phyloP scores from a whole-genome alignment of 2,888 invertebrate genomes.

The Beris morrisii region DNA sequence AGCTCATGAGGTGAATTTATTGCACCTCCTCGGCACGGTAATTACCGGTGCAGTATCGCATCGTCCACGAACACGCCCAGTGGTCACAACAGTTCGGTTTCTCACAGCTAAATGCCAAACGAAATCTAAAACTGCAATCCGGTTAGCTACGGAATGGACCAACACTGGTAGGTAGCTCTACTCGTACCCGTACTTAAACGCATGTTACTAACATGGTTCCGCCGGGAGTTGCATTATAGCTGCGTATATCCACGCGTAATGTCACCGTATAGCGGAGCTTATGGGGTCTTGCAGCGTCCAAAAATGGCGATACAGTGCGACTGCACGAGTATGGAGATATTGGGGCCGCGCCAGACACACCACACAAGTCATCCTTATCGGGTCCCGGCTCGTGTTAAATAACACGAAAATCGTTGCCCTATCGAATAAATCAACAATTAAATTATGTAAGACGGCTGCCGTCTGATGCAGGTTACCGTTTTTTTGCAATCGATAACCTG shows the following conservation, averaged over 20 bases:
- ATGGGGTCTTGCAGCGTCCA: no score
- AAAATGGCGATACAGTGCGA: no score
- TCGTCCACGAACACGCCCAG: neutral
- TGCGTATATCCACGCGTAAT: no score
- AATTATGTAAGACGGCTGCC: slow-evolving; percentile 26
- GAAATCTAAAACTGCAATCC: neutral
- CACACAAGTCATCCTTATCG: slow-evolving; percentile 1
- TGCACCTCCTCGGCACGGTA: slow-evolving; percentile 18
- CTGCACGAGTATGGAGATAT: no score
- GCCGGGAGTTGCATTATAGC: no score
- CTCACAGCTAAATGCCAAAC: slow-evolving; percentile 12
- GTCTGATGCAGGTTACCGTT: slow-evolving; percentile 8
- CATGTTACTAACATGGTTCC: no score
- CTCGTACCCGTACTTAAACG: no score
- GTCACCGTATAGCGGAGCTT: no score
- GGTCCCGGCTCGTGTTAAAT: slow-evolving; percentile 10
- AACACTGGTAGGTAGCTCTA: neutral
- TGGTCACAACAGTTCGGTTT: neutral
- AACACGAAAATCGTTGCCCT: slow-evolving; percentile 21
- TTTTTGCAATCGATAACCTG: slow-evolving; percentile 14
- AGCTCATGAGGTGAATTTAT: slow-evolving; percentile 30
- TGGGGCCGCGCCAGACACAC: no score
- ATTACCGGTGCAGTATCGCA: slow-evolving; percentile 3
- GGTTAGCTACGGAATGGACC: neutral
- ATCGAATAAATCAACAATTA: slow-evolving; percentile 24